Percentiles rank a stretch among this genome's conserved stretches.
These are phyloP conservation scores for Cantharis rustica DNA, from an alignment of 2,888 invertebrate species.

Conservation along the genomic window DNA sequence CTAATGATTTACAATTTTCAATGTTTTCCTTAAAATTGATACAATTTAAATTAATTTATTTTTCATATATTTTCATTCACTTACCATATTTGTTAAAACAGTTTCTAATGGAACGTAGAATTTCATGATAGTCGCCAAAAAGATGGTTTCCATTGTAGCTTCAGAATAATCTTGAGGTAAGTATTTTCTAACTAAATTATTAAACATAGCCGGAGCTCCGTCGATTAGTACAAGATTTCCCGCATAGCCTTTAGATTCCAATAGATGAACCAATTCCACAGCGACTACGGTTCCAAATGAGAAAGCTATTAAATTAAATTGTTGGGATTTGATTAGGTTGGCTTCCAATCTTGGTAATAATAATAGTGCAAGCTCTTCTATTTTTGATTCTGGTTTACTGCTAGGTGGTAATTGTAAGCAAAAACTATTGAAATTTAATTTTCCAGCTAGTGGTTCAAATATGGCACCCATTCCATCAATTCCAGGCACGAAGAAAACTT, in stretches of 20 bases:
- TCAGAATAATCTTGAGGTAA: conserved; percentile 51
- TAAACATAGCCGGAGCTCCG: conserved; percentile 66
- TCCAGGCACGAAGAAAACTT: conserved; percentile 68
- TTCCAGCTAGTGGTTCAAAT: conserved; percentile 59
- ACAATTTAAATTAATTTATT: background rate
- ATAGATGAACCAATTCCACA: conserved; percentile 72
- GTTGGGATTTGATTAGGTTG: conserved; percentile 40
- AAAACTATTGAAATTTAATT: conserved; percentile 60
- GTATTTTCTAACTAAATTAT: background rate
- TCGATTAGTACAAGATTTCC: conserved; percentile 77
- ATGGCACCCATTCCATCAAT: conserved; percentile 67
- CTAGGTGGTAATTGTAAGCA: conserved; percentile 62
- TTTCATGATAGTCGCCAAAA: conserved; percentile 60
- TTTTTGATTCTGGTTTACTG: conserved; percentile 49
- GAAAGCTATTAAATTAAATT: conserved; percentile 82
- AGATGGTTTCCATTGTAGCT: conserved; percentile 58
- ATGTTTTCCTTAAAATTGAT: background rate
- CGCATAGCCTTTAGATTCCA: conserved; percentile 70
- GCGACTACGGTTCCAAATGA: conserved; percentile 84
- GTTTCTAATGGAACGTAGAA: conserved; percentile 34
- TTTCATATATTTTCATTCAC: background rate
- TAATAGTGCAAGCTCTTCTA: conserved; percentile 59
- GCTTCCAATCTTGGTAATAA: conserved; percentile 55
- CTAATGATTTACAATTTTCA: background rate
- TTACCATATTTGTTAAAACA: background rate